Conservation (phyloP, 2,888 invertebrate genomes). For the Drosophila percnosoma region DNA sequence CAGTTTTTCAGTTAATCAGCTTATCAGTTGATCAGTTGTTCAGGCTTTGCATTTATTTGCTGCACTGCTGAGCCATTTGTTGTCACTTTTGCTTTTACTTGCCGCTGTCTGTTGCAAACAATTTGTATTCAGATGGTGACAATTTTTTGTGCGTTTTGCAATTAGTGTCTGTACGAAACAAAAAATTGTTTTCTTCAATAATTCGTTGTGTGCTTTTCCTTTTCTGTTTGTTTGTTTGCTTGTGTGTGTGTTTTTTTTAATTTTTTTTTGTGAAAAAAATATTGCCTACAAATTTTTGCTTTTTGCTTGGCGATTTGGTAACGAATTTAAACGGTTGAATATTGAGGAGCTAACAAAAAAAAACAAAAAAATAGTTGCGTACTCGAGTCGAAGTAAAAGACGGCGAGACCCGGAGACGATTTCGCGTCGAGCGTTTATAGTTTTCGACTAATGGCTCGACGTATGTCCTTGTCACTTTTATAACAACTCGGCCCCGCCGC, state of each 20-base stretch:
- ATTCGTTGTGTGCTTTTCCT: not conserved
- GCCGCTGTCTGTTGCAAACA: constrained; percentile 8
- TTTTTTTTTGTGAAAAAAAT: constrained; percentile 1
- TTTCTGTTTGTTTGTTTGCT: constrained; percentile 1
- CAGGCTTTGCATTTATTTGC: constrained; percentile 17
- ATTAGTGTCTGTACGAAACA: constrained; percentile 14
- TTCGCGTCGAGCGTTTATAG: constrained; percentile 84
- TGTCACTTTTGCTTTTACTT: constrained; percentile 67
- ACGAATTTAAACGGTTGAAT: constrained; percentile 15
- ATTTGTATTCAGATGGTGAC: not conserved
- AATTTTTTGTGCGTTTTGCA: not conserved
- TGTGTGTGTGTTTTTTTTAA: not conserved
- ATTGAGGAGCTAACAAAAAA: constrained; percentile 28
- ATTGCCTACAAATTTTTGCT: constrained; percentile 16
- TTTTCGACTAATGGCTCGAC: constrained; percentile 85
- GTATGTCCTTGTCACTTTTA: constrained; percentile 86
- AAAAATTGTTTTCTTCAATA: constrained; percentile 13
- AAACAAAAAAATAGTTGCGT: constrained; percentile 56
- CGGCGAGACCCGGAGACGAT: constrained; percentile 80
- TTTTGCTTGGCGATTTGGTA: constrained; percentile 24
- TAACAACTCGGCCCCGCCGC: constrained; percentile 82
- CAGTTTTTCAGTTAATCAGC: not conserved
- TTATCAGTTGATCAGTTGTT: not conserved
- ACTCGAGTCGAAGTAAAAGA: constrained; percentile 56
- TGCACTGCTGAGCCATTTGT: constrained; percentile 64